Evolutionary conservation across 2,888 invertebrate genomes (phyloP), one percentile per base, ranked within the genome.

Genomic region (Apeira syringaria): DNA sequence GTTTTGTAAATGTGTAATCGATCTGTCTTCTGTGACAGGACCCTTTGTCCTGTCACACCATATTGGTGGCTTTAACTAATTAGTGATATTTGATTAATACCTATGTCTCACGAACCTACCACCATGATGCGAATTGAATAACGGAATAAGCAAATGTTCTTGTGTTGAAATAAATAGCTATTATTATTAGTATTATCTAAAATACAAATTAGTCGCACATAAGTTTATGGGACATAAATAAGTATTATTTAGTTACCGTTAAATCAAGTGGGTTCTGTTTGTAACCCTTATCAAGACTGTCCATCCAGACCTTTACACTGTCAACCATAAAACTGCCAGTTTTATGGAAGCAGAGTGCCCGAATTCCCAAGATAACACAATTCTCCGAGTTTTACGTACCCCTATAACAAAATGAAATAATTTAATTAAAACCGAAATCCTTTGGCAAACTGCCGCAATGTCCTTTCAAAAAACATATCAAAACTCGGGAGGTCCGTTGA

Each of bases 361-460:
- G 1, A 38, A 38, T 18, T 13, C 24, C 32, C 22, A 25, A 39
- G 43, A 43, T 48, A 48, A 25, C 35, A 24, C n/a, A 43, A 40
- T 20, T 36, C 31, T 3, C 39, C 37, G 28, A 31, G 34, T 39
- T 35, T 36, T 26, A 32, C 29, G 28, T 22, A 5, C 9, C 9
- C 26, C 36, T 18, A 17, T 35, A 43, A 42, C 46, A 47, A 37
- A 47, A 51, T 42, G 25, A 49, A 52, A 50, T 48, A 50, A 53
- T 53, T 56, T 56, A 53, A 56, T 53, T 56, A 56, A 56, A 56
- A 34, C 35, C 29, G 30, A 44, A 53, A 50, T 44, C 50, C 51
- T 38, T 50, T 30, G 25, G 20, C 7, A 7, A 20, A 6, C 2
- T 20, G 20, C 3, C 36, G 28, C 33, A 46, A 47, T 40, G 47